phyloP scores from a whole-genome alignment of 2,113 vertebrate genomes.

The Ptychochromis oligacanthus region DNA sequence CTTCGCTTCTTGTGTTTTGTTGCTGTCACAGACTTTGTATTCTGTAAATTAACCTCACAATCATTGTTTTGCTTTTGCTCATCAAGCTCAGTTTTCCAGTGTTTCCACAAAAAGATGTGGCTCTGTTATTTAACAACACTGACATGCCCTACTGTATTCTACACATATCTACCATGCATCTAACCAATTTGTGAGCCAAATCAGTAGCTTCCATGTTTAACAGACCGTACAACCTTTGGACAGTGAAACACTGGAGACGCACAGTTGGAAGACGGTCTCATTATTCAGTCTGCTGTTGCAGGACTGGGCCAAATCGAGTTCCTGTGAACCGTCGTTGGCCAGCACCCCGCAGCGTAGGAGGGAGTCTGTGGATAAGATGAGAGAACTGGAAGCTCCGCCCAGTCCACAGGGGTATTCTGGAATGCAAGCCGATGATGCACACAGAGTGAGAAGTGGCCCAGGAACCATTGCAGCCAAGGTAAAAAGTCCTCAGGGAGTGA shows the following conservation, averaged over 20 bases:
- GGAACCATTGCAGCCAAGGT: constrained; percentile 89
- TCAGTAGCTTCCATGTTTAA: constrained; percentile 26
- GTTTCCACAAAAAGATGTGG: constrained; percentile 43
- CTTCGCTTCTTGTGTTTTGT: constrained; percentile 61
- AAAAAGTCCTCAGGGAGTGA: neutral
- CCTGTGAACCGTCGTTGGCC: constrained; percentile 85
- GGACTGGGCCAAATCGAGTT: constrained; percentile 91
- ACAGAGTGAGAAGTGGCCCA: constrained; percentile 83
- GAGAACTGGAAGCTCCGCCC: constrained; percentile 83
- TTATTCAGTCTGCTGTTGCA: constrained; percentile 69
- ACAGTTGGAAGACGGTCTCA: constrained; percentile 27
- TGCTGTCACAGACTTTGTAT: neutral
- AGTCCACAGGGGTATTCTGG: constrained; percentile 70
- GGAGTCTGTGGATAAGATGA: constrained; percentile 87
- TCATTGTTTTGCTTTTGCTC: constrained; percentile 43
- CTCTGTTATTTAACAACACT: constrained; percentile 23
- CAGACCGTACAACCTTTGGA: constrained; percentile 25
- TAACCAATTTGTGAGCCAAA: constrained; percentile 57
- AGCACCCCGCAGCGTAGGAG: constrained; percentile 87
- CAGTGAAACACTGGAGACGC: constrained; percentile 1
- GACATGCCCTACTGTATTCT: constrained; percentile 2
- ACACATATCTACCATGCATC: constrained; percentile 20
- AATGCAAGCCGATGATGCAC: constrained; percentile 80
- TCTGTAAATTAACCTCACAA: constrained; percentile 36
- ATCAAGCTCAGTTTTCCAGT: constrained; percentile 50